Percentiles rank a stretch among this genome's conserved stretches.
These are phyloP conservation scores for Eunapius fragilis DNA, from an alignment of 37 sponge, comb jelly and placozoan species.

Conservation along the genomic window DNA sequence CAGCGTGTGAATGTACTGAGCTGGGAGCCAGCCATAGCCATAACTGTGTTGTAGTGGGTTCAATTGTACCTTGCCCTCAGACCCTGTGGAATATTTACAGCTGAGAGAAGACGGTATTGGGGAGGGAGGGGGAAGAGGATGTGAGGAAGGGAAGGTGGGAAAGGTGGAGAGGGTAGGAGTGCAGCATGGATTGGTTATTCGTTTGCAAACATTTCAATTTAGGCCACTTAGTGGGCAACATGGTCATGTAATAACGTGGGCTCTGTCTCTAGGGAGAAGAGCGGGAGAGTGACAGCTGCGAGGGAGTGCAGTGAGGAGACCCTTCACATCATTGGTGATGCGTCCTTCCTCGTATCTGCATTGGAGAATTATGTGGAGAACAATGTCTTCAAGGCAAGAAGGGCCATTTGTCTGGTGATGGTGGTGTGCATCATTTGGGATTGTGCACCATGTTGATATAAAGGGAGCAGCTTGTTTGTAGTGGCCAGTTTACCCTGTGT, in stretches of 20 bases:
- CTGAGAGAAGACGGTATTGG: too few relatives aligned
- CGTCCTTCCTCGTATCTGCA: not conserved
- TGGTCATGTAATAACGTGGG: too few relatives aligned
- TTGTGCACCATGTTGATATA: not conserved
- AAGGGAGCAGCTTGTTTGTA: too few relatives aligned
- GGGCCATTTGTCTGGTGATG: not conserved
- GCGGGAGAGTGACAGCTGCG: conserved; percentile 45
- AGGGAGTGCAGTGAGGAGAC: conserved; percentile 75
- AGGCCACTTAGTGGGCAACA: too few relatives aligned
- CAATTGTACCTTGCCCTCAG: too few relatives aligned
- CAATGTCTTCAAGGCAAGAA: conserved; percentile 64
- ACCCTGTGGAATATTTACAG: not conserved
- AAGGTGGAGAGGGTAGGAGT: not conserved
- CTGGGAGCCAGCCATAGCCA: too few relatives aligned
- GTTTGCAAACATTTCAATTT: too few relatives aligned
- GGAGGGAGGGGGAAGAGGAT: too few relatives aligned
- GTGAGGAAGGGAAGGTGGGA: too few relatives aligned
- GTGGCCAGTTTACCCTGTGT: not conserved
- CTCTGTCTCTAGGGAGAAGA: not conserved
- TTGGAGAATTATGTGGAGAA: conserved; percentile 20
- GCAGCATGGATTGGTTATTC: not conserved
- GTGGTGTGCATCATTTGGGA: not conserved
- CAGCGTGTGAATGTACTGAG: too few relatives aligned
- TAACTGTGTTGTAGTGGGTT: too few relatives aligned
- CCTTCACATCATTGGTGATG: conserved; percentile 41